Conservation (phyloP, 1,140 invertebrate species). For the Apis cerana region DNA sequence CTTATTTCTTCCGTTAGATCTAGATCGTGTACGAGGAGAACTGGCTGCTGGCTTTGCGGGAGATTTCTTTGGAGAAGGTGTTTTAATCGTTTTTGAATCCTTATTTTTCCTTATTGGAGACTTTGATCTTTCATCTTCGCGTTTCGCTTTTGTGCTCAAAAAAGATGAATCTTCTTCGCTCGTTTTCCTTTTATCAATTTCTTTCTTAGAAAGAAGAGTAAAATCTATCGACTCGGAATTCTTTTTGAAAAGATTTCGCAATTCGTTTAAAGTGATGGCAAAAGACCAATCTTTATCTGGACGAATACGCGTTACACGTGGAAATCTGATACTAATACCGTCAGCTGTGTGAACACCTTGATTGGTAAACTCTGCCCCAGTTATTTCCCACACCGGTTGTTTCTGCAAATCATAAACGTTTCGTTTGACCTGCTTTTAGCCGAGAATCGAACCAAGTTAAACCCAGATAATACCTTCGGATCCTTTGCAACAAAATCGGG, state of each 20-base stretch:
- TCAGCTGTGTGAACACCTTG: constrained; percentile 93
- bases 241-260: constrained; percentile 85
- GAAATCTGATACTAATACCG: constrained; percentile 96
- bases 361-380: constrained; percentile 95
- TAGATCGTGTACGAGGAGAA: too few species aligned
- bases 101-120: background rate
- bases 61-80: constrained; percentile 6
- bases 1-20: background rate
- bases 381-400: constrained; percentile 96
- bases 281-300: constrained; percentile 92
- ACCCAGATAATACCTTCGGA: constrained; percentile 83
- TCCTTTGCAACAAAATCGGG: constrained; percentile 94
- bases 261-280: constrained; percentile 89
- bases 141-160: background rate
- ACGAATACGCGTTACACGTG: constrained; percentile 91
- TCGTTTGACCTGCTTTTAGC: background rate
- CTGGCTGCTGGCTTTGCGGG: background rate
- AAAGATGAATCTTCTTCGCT: background rate
- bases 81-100: background rate
- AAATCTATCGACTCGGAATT: constrained; percentile 87
- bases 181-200: background rate
- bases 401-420: constrained; percentile 72
- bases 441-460: background rate
- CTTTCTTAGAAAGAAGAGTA: constrained; percentile 77
- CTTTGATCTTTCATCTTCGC: background rate